These are phyloP conservation scores for Pantherophis vulpinus DNA, from an alignment of 2,797 vertebrate species.

Conservation along the genomic window DNA sequence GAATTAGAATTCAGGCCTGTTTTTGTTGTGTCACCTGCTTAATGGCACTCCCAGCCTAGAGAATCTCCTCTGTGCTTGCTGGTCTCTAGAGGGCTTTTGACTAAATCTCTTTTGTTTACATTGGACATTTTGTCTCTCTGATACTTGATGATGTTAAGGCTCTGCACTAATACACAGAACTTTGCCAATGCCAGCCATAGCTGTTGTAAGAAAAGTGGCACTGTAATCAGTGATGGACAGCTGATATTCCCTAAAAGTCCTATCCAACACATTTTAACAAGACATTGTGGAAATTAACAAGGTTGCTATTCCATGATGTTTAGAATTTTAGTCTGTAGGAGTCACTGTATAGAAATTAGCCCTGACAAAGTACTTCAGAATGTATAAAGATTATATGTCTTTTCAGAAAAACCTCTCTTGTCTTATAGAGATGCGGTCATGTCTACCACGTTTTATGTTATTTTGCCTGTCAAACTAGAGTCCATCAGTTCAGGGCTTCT, in stretches of 20 bases:
- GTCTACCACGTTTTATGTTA: not conserved
- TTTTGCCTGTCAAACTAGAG: not conserved
- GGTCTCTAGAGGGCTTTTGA: not conserved
- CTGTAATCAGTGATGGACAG: not conserved
- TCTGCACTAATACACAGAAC: not conserved
- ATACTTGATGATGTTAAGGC: not conserved
- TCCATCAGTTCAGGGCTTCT: not conserved
- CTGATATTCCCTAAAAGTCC: not conserved
- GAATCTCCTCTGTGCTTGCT: not conserved
- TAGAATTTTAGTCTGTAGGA: not conserved
- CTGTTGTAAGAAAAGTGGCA: not conserved
- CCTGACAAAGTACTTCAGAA: not conserved
- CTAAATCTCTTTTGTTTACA: conserved; percentile 8
- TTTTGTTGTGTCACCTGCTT: conserved; percentile 3
- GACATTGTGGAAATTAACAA: not conserved
- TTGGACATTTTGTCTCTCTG: not conserved
- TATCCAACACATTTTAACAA: not conserved
- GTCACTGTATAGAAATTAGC: not conserved
- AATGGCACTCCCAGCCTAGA: not conserved
- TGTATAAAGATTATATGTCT: not conserved
- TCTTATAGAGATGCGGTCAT: not conserved
- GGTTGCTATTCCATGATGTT: not conserved
- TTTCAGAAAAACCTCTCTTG: not conserved
- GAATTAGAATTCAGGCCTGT: not conserved
- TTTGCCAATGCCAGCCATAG: not conserved